Conservation (phyloP, 1,140 invertebrate genomes). For the Heterodera schachtii region DNA sequence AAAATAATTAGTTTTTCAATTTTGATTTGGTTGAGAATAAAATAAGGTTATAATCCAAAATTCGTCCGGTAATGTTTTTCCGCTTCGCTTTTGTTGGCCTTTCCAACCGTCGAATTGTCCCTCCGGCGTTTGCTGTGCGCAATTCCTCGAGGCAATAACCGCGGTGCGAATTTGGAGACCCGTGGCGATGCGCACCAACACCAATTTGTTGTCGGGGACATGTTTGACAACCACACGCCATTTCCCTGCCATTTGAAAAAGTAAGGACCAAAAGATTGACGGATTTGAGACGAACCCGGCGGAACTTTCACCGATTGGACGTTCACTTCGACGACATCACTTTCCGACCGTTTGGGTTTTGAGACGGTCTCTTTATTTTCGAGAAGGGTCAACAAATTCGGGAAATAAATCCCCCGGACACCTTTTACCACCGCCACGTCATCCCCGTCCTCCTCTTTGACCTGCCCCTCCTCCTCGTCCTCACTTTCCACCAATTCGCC, state of each 20-base stretch:
- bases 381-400: not conserved
- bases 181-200: slow-evolving; percentile 53
- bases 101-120: slow-evolving; percentile 24
- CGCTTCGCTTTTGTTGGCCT: not conserved
- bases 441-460: slow-evolving; percentile 42
- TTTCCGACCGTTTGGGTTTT: slow-evolving; percentile 13
- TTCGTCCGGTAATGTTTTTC: not conserved
- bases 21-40: too few species aligned
- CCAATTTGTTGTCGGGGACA: slow-evolving; percentile 48
- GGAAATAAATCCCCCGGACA: not conserved
- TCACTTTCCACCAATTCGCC: slow-evolving; percentile 45
- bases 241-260: slow-evolving; percentile 43
- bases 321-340: slow-evolving; percentile 48
- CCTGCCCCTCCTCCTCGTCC: slow-evolving; percentile 40
- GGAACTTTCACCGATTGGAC: slow-evolving; percentile 49
- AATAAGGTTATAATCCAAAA: too few species aligned
- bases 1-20: too few species aligned
- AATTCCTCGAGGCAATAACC: slow-evolving; percentile 39
- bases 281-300: not conserved
- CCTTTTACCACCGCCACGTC: slow-evolving; percentile 41
- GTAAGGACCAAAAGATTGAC: not conserved
- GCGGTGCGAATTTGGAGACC: slow-evolving; percentile 42
- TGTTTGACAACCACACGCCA: slow-evolving; percentile 59
- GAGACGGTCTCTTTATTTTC: not conserved
- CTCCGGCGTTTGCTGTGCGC: not conserved